Conservation (phyloP, 2,888 invertebrate genomes). For the Rhaphigaster nebulosa region DNA sequence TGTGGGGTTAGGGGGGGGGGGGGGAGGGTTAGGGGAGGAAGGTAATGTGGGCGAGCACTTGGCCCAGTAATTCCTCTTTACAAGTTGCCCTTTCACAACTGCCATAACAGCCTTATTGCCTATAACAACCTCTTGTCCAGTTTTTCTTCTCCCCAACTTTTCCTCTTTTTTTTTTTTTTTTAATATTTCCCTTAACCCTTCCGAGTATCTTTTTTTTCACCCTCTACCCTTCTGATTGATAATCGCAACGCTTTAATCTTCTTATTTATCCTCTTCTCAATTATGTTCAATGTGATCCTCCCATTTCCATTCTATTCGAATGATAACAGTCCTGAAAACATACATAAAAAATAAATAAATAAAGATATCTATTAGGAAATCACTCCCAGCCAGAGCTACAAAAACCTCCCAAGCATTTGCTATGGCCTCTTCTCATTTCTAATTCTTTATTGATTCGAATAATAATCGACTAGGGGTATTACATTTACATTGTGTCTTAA, state of each 20-base stretch:
- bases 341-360: not conserved
- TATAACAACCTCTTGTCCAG: conserved; percentile 32
- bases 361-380: no score
- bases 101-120: conserved; percentile 28
- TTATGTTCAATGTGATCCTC: not conserved
- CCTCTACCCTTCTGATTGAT: conserved; percentile 16
- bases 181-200: not conserved
- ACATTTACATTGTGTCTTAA: no score
- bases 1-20: not conserved
- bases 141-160: conserved; percentile 11
- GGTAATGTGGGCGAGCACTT: conserved; percentile 22
- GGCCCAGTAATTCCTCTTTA: conserved; percentile 28
- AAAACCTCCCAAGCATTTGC: no score
- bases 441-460: no score
- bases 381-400: no score
- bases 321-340: not conserved
- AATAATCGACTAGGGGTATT: no score
- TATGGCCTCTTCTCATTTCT: no score
- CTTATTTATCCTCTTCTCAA: not conserved
- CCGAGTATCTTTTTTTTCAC: not conserved
- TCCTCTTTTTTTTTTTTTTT: conserved; percentile 12
- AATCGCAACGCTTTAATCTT: not conserved
- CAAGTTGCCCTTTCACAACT: conserved; percentile 25
- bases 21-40: not conserved
- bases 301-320: not conserved